Base-by-base conservation (phyloP, 2,888 invertebrate species). In the Colostygia pectinataria region DNA sequence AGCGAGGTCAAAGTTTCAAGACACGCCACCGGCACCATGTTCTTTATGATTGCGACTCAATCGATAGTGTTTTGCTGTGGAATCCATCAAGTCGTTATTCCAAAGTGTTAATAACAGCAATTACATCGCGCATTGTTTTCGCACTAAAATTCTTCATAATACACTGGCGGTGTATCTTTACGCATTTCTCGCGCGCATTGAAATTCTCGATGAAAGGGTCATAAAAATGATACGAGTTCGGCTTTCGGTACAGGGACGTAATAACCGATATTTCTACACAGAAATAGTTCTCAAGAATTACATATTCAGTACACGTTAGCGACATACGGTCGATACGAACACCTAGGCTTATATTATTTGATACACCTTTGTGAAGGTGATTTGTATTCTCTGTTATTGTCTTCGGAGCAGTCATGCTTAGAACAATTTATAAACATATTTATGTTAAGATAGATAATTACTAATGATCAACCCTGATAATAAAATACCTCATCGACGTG, bases 201-300 rank as follows among this genome's bases (percentile, higher is more conserved):
- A 53, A 50, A 57, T 60, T 57, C 49, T 28, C 47, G 27, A 40
- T 55, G 48, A 48, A 57, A 49, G 52, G 45, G 42, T 45, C 57
- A 55, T 60, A 60, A 60, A 59, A 60, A 50, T 60, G 49, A 55
- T 57, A 57, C 57, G 53, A 59, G 56, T 52, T 44, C 47, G 48
- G 47, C 43, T 55, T n/a, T 42, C 49, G 40, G 46, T 44, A 37
- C 50, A 48, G 45, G 40, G 42, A 51, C 50, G 56, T 53, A 55
- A 55, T 55, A 53, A 55, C 46, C 59, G 59, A 57, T 55, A 53
- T 59, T 57, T 55, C 47, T 49, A 51, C 51, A 40, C 37, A 50
- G 55, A 59, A 55, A 58, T 55, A 55, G 51, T 57, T 59, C 55
- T 46, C 55, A 54, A 44, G 51, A 55, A 60, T 57, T 55, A 60